A percentile compares a stretch with the other conserved stretches of the same genome.
phyloP scores from a whole-genome alignment of 2,113 vertebrate species.

The Symphodus melops region DNA sequence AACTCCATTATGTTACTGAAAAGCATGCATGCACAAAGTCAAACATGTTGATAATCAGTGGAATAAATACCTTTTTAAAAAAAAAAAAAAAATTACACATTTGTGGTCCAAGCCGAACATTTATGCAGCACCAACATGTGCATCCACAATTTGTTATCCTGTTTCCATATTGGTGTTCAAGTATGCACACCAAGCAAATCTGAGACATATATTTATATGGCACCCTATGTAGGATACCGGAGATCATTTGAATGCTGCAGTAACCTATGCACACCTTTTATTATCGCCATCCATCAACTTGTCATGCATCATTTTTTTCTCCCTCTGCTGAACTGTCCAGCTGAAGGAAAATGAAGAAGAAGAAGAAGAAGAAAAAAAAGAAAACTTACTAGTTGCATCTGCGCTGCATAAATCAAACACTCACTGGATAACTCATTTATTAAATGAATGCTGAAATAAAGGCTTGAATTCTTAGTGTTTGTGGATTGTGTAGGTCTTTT shows the following conservation, averaged over 20 bases:
- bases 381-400: conserved; percentile 9
- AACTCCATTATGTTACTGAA: neutral
- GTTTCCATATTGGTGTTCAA: conserved; percentile 27
- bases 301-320: conserved; percentile 41
- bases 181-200: conserved; percentile 54
- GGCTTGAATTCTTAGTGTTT: neutral
- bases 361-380: conserved; percentile 18
- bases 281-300: conserved; percentile 73
- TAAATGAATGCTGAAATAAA: conserved; percentile 7
- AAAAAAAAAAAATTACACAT: no score
- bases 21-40: neutral
- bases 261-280: conserved; percentile 63
- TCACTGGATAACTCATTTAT: conserved; percentile 13
- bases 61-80: neutral
- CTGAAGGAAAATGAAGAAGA: conserved; percentile 12
- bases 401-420: conserved; percentile 8
- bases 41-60: neutral
- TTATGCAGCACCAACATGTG: conserved; percentile 2
- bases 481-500: no score
- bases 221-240: conserved; percentile 36
- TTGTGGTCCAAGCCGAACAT: neutral
- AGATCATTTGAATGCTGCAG: conserved; percentile 55
- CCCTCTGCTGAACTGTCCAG: conserved; percentile 14
- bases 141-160: neutral
- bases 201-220: conserved; percentile 46